Base-by-base conservation (phyloP, 2,888 invertebrate species). In the Dilophus febrilis region DNA sequence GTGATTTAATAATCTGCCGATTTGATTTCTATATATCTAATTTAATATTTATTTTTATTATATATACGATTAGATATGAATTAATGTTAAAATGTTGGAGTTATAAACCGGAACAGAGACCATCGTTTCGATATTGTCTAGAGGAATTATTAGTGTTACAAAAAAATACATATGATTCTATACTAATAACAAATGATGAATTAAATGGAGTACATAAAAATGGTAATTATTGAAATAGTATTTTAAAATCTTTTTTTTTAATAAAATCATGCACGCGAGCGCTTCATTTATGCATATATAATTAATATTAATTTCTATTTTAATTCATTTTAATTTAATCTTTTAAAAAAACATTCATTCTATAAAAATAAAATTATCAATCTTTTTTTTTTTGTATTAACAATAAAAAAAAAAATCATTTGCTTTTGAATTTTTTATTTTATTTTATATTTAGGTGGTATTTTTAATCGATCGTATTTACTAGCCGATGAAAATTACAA, bases 61-160 rank as follows among this genome's bases (percentile, higher is more conserved):
- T 5, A 19, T 17, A 16, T 18, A 30, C 7, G 58, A 59, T 18
- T 53, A 90, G 90, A 44, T 86, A 87, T 60, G 71, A 78, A 48
- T 61, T 94, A 40, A 87, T 95, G 72, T 64, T 81, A 45, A 72
- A 76, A 51, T 94, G 94, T 58, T 95, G 94, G 94, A 78, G 75
- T 52, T 82, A 77, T 53, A 71, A 72, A 35, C 76, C 86, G 0
- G 85, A 85, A 45, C 72, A 77, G 46, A 71, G 95, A 42, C 94
- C 94, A 2, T 83, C 83, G 37, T 95, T 95, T 60, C 77, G 79
- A 46, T 72, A 75, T 49, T 87, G 88, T 54, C 66, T 85, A 33
- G 75, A 77, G 47, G 65, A 72, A 35, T 64, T 83, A 45, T 64
- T 69, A 46, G 46, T 50, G 12, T 44, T 62, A 14, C 53, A 57